These are phyloP conservation scores for Parnassius orleans DNA, from an alignment of 2,888 invertebrate genomes.

Conservation along the genomic window DNA sequence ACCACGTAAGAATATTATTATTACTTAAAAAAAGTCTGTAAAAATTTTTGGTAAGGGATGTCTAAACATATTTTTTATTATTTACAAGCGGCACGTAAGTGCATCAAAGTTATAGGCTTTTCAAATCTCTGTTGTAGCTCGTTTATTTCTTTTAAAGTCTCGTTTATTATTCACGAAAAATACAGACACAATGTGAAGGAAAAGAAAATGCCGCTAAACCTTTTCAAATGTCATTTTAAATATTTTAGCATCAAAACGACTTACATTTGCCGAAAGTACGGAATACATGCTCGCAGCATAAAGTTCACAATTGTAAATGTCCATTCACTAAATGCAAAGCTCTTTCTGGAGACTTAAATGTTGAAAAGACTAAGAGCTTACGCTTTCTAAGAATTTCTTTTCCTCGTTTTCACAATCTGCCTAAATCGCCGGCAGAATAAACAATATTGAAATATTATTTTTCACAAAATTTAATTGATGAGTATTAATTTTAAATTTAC, in stretches of 20 bases:
- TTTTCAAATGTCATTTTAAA: constrained; percentile 37
- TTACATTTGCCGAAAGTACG: constrained; percentile 45
- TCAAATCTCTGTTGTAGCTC: constrained; percentile 6
- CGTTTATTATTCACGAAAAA: constrained; percentile 5
- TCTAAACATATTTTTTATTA: no score
- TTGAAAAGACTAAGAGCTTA: constrained; percentile 24
- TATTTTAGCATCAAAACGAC: constrained; percentile 45
- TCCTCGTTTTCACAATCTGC: constrained; percentile 6
- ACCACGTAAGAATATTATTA: no score
- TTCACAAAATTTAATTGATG: no score
- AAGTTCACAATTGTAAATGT: constrained; percentile 69
- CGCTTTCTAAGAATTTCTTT: constrained; percentile 21
- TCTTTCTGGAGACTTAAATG: constrained; percentile 31
- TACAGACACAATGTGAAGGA: constrained; percentile 13
- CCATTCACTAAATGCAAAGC: constrained; percentile 77
- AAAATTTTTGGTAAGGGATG: no score
- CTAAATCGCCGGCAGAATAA: constrained; percentile 13
- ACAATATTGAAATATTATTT: no score
- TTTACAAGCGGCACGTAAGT: not conserved
- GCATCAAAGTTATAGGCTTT: constrained; percentile 14
- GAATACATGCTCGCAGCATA: constrained; percentile 64
- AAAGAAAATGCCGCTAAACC: constrained; percentile 22
- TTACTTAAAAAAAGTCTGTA: no score
- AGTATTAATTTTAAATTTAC: no score
- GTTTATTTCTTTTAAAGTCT: constrained; percentile 9